phyloP scores from a whole-genome alignment of 2,113 vertebrate species.

The Pteronura brasiliensis region DNA sequence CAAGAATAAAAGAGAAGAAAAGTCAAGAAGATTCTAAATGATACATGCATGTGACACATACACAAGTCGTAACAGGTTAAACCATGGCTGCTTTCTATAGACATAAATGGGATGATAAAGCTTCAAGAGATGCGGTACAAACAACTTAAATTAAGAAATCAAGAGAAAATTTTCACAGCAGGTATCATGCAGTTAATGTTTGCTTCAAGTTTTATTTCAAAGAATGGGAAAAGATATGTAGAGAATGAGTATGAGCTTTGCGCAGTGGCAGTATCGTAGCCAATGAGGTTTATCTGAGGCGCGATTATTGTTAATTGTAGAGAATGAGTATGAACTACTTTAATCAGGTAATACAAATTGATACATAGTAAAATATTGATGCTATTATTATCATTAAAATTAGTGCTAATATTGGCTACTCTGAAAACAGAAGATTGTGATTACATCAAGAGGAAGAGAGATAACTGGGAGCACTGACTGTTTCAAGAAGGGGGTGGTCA shows the following conservation, averaged over 20 bases:
- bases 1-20: not conserved
- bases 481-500: not conserved
- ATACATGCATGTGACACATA: not conserved
- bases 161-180: not conserved
- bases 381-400: not conserved
- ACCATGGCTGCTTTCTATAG: not conserved
- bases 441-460: not conserved
- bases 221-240: not conserved
- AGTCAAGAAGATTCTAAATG: not conserved
- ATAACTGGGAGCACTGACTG: not conserved
- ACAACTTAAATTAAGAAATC: not conserved
- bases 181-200: not conserved
- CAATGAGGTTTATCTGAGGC: too few species aligned
- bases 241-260: not conserved
- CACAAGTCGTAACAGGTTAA: not conserved
- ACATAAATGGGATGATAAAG: not conserved
- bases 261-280: too few species aligned
- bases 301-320: too few species aligned
- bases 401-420: not conserved
- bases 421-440: not conserved
- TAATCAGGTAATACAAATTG: not conserved
- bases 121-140: not conserved
- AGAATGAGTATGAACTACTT: not conserved
- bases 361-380: not conserved
- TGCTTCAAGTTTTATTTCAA: not conserved